phyloP scores from a whole-genome alignment of 1,140 invertebrate genomes.

The Calosoma granatense region DNA sequence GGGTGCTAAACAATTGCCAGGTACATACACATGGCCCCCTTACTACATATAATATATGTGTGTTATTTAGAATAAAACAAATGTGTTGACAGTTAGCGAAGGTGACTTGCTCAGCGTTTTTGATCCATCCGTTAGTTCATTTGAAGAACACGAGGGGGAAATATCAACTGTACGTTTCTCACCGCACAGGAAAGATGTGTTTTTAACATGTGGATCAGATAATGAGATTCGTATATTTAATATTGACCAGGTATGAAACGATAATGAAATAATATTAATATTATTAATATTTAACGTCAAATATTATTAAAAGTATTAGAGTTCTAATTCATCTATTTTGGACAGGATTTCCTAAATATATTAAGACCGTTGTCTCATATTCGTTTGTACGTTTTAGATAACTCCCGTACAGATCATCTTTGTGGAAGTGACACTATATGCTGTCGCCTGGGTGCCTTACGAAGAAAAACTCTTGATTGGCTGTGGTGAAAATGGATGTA shows the following conservation, averaged over 20 bases:
- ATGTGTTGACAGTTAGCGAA: too few species aligned
- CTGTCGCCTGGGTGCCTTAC: constrained; percentile 25
- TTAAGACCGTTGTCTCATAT: too few species aligned
- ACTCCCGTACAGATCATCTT: constrained; percentile 29
- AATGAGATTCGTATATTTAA: constrained; percentile 29
- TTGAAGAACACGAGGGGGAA: constrained; percentile 28
- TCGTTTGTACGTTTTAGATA: constrained; percentile 19
- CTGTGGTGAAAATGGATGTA: constrained; percentile 21
- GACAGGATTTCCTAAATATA: constrained; percentile 3
- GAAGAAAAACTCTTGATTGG: constrained; percentile 26
- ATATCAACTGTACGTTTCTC: constrained; percentile 26
- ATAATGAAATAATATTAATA: too few species aligned
- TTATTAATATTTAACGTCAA: too few species aligned
- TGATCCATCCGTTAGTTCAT: constrained; percentile 29
- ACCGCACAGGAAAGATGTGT: constrained; percentile 26
- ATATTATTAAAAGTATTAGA: too few species aligned
- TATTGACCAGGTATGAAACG: constrained; percentile 27
- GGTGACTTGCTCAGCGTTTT: constrained; percentile 19
- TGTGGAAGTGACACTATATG: constrained; percentile 19
- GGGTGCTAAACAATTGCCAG: constrained; percentile 25
- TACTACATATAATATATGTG: too few species aligned
- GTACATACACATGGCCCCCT: too few species aligned
- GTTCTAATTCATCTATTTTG: too few species aligned
- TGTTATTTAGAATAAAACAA: too few species aligned
- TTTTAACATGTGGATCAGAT: constrained; percentile 27